Evolutionary conservation across 2,113 vertebrate species (phyloP).

Genomic region (Myotis brandtii): DNA sequence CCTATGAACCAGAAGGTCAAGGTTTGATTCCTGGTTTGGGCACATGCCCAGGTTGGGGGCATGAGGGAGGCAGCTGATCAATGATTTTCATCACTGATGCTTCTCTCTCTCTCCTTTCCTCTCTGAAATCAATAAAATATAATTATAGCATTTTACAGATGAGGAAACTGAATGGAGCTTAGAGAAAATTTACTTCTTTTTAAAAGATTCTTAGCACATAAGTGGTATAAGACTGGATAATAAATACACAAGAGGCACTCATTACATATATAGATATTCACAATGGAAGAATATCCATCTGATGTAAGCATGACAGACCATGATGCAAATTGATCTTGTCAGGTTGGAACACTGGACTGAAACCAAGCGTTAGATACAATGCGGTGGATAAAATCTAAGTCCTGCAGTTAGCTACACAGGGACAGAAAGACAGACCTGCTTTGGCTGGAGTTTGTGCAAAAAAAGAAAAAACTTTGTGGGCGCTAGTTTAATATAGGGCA

Average conservation of each 20-base stretch:
- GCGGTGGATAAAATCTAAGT: not conserved
- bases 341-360: not conserved
- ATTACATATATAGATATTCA: not conserved
- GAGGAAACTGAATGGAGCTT: not conserved
- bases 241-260: not conserved
- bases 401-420: not conserved
- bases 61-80: no score
- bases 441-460: constrained; percentile 12
- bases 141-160: not conserved
- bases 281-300: not conserved
- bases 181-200: constrained; percentile 9
- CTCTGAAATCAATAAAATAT: not conserved
- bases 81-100: no score
- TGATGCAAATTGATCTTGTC: not conserved
- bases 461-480: not conserved
- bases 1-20: no score
- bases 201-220: not conserved
- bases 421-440: not conserved
- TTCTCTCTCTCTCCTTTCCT: no score
- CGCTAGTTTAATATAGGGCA: not conserved
- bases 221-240: constrained; percentile 29
- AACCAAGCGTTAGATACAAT: not conserved
- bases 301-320: not conserved
- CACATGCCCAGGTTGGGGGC: no score
- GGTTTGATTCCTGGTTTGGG: no score